Base-by-base conservation (phyloP, 1,140 invertebrate species). In the Drosophila albomicans region DNA sequence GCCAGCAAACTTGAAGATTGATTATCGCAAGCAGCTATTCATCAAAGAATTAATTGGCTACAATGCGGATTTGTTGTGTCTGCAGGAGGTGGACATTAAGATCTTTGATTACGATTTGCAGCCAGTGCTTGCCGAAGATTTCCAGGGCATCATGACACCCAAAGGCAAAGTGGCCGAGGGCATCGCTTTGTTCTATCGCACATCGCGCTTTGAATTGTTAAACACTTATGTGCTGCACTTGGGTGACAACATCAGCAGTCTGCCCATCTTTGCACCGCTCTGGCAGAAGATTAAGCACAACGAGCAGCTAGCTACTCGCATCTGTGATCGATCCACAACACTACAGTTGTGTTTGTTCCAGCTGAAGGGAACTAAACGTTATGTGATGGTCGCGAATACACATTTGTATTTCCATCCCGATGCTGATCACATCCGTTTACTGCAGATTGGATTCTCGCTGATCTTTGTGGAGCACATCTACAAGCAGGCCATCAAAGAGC, bases 361-460 rank as follows among this genome's bases (percentile, higher is more conserved):
- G 85, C 95, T 94, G 5, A 89, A 94, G 54, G 94, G 96, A 28
- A 93, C 93, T 5, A 93, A 93, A 62, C 93, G 95, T 81, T 93
- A 95, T 59, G 65, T 98, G 35, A 90, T 98, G 62, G 94, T 98
- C 57, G 97, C 95, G 20, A 98, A 98, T 88, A 98, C 97, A 0
- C 98, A 99, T 94, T 94, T 99, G 13, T 99, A 97, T 92, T 99
- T 98, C 90, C 96, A 97, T 90, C 97, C 97, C 1, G 95, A 97
- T 92, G 96, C 97, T 5, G 96, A 97, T 93, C 96, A 98, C 87
- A 96, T 99, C 78, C 93, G 98, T 78, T 92, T 99, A 2, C 91
- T 99, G 35, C 96, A 97, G 94, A 95, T 94, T 43, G 96, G 94
- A 49, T 95, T 96, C 78, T 81, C 93, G 7, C 93, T 96, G 43